Evolutionary conservation across 2,797 vertebrate species (phyloP).

Genomic region (Alauda arvensis): DNA sequence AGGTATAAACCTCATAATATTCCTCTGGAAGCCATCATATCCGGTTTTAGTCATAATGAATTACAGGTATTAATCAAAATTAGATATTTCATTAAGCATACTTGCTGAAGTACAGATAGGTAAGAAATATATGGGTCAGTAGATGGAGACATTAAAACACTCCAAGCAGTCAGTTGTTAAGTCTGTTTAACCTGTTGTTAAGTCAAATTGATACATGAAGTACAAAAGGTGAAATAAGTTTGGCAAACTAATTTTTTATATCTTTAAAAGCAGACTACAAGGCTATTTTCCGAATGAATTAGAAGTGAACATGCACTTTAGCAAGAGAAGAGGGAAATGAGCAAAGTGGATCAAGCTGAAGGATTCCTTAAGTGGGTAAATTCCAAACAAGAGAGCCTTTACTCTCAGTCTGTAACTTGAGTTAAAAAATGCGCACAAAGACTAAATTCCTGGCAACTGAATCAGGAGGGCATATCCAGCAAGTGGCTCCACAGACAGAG

Average conservation of each 20-base stretch:
- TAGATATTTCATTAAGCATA: not conserved
- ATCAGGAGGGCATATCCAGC: not conserved
- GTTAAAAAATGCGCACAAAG: not conserved
- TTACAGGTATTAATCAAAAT: not conserved
- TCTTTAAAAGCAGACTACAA: not conserved
- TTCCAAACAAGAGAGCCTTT: not conserved
- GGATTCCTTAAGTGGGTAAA: not conserved
- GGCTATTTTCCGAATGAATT: not conserved
- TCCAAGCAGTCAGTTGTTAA: not conserved
- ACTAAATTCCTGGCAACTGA: not conserved
- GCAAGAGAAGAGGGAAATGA: not conserved
- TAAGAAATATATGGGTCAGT: not conserved
- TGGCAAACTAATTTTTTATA: not conserved
- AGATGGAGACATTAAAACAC: not conserved
- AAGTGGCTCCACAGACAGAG: not conserved
- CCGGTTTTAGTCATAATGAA: not conserved
- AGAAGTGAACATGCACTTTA: not conserved
- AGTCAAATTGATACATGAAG: not conserved
- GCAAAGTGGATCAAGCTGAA: not conserved
- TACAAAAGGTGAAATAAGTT: not conserved
- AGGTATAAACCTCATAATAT: too few relatives aligned
- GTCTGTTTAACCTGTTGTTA: not conserved
- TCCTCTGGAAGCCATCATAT: not conserved
- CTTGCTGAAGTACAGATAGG: not conserved
- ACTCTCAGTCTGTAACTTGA: not conserved